These are phyloP conservation scores for Macrotis lagotis DNA, from an alignment of 2,113 vertebrate species.

Conservation along the genomic window DNA sequence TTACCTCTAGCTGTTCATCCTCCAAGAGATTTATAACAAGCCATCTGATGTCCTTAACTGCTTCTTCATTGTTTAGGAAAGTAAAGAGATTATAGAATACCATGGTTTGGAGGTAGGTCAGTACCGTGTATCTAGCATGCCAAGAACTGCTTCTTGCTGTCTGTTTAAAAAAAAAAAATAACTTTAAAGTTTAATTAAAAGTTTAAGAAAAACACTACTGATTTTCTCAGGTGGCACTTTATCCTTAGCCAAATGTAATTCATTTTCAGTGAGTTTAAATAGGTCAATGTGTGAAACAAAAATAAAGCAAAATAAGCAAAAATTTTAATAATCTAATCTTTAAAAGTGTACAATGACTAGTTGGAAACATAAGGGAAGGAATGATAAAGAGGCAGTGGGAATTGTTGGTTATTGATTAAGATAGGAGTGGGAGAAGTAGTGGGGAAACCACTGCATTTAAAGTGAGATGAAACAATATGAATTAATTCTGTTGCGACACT, in stretches of 20 bases:
- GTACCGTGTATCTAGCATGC: slow-evolving; percentile 95
- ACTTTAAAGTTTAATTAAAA: too few relatives aligned
- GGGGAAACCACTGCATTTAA: background rate
- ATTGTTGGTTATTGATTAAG: background rate
- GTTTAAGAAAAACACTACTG: slow-evolving; percentile 9
- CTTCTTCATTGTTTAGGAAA: slow-evolving; percentile 91
- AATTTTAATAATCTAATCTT: background rate
- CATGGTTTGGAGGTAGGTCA: slow-evolving; percentile 99
- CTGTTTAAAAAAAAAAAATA: slow-evolving; percentile 78
- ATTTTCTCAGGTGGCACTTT: background rate
- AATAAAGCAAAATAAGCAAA: too few relatives aligned
- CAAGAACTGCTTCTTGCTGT: slow-evolving; percentile 96
- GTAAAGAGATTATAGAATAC: slow-evolving; percentile 99
- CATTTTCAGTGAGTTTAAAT: background rate
- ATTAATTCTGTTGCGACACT: background rate
- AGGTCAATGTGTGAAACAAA: background rate
- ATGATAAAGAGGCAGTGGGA: background rate
- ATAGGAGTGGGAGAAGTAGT: background rate
- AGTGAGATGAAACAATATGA: background rate
- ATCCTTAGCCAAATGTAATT: background rate
- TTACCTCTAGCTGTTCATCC: slow-evolving; percentile 97
- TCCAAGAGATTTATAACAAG: slow-evolving; percentile 92
- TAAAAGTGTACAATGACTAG: background rate
- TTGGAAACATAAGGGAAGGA: background rate
- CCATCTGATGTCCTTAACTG: slow-evolving; percentile 89